These are phyloP conservation scores for Rhynchomys soricoides DNA, from an alignment of 2,113 vertebrate species.

Conservation along the genomic window DNA sequence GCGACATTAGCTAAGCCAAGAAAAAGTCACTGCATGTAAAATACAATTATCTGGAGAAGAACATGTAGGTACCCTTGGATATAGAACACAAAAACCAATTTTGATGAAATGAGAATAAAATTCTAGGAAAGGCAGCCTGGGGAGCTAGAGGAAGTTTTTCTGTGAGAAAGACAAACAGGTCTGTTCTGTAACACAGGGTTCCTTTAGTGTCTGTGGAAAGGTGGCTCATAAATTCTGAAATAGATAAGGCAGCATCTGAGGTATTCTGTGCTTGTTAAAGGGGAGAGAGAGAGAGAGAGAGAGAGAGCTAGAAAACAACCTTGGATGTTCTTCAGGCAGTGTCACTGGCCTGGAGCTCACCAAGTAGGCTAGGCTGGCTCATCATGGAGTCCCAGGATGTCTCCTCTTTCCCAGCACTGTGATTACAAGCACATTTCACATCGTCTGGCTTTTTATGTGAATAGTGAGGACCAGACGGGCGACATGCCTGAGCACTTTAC, in stretches of 20 bases:
- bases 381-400: background rate
- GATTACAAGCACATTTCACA: background rate
- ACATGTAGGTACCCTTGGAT: background rate
- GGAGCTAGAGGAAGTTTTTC: background rate
- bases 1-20: conserved; percentile 17
- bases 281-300: rapidly evolving
- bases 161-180: background rate
- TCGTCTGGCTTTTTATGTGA: background rate
- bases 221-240: background rate
- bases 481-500: background rate
- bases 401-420: background rate
- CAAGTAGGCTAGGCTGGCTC: background rate
- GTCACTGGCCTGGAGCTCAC: background rate
- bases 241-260: background rate
- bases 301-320: no score
- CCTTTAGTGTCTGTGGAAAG: background rate
- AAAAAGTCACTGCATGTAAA: conserved; percentile 27
- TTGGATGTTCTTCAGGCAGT: background rate
- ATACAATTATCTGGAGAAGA: conserved; percentile 33
- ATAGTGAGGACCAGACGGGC: background rate
- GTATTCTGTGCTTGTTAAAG: background rate
- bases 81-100: conserved; percentile 52
- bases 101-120: conserved; percentile 53
- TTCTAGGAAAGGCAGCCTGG: background rate
- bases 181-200: background rate